These are phyloP conservation scores for Prinia subflava DNA, from an alignment of 2,113 vertebrate species.

Conservation along the genomic window DNA sequence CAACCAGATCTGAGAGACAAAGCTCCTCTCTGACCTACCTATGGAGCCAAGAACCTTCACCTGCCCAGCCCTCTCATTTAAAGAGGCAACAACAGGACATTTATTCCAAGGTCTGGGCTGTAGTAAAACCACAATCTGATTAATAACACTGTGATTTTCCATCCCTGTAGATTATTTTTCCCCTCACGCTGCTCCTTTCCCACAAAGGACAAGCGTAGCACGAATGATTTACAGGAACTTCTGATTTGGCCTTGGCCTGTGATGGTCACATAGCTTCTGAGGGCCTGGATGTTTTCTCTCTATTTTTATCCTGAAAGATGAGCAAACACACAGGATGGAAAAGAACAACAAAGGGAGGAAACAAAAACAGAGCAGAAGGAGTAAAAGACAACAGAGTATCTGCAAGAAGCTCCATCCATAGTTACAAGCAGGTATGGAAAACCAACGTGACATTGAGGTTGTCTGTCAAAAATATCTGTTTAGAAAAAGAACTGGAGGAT, in stretches of 20 bases:
- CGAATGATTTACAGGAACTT: neutral
- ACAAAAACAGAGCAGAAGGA: neutral
- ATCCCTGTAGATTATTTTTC: neutral
- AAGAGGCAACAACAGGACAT: neutral
- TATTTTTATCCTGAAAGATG: slow-evolving; percentile 22
- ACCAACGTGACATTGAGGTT: neutral
- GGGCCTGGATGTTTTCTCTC: neutral
- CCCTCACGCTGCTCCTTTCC: neutral
- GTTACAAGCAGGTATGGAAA: neutral
- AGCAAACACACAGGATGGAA: neutral
- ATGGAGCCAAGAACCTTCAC: neutral
- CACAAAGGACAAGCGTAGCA: neutral
- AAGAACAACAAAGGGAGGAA: neutral
- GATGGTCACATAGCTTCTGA: neutral
- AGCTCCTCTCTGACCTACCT: neutral
- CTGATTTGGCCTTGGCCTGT: neutral
- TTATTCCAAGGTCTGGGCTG: neutral
- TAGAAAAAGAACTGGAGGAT: neutral
- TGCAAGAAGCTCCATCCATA: neutral
- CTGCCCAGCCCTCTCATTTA: neutral
- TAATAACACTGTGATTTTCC: neutral
- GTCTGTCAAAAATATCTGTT: neutral
- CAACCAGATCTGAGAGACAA: neutral
- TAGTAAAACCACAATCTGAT: neutral
- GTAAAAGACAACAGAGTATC: neutral